Conservation (phyloP, 35 echinoderm and acorn worm species). For the Anneissia japonica region DNA sequence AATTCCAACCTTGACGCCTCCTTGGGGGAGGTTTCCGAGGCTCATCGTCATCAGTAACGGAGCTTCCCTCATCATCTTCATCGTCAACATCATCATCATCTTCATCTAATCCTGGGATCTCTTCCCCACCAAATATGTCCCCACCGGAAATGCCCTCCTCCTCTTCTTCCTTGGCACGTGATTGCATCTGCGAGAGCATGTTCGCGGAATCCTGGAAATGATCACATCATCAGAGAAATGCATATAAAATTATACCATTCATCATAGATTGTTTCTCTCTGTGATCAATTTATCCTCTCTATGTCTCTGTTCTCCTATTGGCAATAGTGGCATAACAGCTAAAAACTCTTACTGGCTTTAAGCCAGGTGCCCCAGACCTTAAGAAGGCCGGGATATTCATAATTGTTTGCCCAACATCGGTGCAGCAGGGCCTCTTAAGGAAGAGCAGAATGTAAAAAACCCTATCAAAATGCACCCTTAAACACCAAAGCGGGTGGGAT, state of each 20-base stretch:
- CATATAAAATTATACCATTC: neutral
- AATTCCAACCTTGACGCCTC: neutral
- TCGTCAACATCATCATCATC: slow-evolving; percentile 72
- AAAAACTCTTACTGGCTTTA: no score
- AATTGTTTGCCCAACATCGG: no score
- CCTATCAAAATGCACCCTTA: no score
- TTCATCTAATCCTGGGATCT: slow-evolving; percentile 39
- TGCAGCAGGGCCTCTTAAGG: no score
- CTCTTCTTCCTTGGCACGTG: slow-evolving; percentile 69
- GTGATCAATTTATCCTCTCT: neutral
- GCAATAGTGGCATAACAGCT: no score
- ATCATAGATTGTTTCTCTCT: neutral
- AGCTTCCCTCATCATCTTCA: slow-evolving; percentile 61
- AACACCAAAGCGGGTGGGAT: no score
- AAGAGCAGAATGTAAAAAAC: no score
- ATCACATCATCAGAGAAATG: neutral
- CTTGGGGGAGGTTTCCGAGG: neutral
- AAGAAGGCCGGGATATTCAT: no score
- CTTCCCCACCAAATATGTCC: slow-evolving; percentile 74
- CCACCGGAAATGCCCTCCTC: slow-evolving; percentile 51
- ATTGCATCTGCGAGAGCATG: slow-evolving; percentile 85
- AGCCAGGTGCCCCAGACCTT: no score
- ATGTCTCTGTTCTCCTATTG: neutral
- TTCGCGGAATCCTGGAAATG: slow-evolving; percentile 77
- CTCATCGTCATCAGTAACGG: slow-evolving; percentile 56